Percentiles rank a stretch among this genome's conserved stretches.
phyloP scores from a whole-genome alignment of 1,140 invertebrate species.

The Hylaeus anthracinus region DNA sequence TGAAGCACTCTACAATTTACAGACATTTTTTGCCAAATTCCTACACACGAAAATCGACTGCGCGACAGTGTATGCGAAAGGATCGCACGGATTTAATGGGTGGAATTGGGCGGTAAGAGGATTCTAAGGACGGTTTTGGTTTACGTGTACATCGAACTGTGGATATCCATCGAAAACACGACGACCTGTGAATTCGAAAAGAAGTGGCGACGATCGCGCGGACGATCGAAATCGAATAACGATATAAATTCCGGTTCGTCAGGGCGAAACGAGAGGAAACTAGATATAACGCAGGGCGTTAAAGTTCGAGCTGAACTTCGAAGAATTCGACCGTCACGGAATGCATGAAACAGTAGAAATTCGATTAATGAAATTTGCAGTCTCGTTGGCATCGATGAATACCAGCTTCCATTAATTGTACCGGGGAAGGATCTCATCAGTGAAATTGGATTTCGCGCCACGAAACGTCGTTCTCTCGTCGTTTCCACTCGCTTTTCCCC shows the following conservation, averaged over 20 bases:
- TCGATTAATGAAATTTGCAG: slow-evolving; percentile 40
- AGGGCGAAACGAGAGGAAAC: too few species aligned
- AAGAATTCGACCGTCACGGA: background rate
- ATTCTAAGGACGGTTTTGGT: background rate
- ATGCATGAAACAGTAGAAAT: background rate
- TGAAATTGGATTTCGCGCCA: slow-evolving; percentile 38
- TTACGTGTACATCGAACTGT: background rate
- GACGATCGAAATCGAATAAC: background rate
- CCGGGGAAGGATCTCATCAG: slow-evolving; percentile 22
- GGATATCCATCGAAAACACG: background rate
- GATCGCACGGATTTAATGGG: background rate
- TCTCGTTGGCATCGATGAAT: slow-evolving; percentile 10
- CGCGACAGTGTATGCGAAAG: too few species aligned
- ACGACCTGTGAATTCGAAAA: background rate
- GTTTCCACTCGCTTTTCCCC: slow-evolving; percentile 16
- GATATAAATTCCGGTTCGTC: background rate
- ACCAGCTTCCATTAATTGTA: slow-evolving; percentile 38
- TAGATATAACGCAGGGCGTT: too few species aligned
- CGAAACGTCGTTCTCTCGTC: background rate
- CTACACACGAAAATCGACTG: too few species aligned
- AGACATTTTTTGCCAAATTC: too few species aligned
- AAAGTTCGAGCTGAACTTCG: too few species aligned
- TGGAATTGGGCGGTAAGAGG: background rate
- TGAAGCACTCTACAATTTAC: too few species aligned
- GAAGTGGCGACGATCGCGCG: background rate